Conservation (phyloP, 2,888 invertebrate species). For the Aleiodes alternator region DNA sequence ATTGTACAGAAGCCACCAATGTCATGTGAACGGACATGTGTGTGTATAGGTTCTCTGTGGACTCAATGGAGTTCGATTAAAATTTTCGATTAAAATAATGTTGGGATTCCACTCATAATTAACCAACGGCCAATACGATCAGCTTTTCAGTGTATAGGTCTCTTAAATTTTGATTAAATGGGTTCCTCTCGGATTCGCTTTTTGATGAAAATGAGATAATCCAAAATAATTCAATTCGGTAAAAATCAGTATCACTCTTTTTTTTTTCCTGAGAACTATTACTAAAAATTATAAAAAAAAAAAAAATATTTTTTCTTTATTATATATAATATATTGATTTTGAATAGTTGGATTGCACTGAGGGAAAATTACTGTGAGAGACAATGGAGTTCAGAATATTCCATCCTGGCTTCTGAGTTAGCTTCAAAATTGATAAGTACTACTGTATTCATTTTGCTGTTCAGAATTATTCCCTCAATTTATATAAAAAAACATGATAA, state of each 20-base stretch:
- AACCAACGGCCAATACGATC: constrained; percentile 6
- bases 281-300: too few relatives aligned
- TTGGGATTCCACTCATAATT: constrained; percentile 7
- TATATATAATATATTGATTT: too few relatives aligned
- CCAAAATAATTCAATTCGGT: not conserved
- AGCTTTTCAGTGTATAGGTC: not conserved
- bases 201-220: not conserved
- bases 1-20: constrained; percentile 51
- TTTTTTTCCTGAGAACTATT: not conserved
- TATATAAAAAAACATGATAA: too few relatives aligned
- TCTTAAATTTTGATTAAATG: not conserved
- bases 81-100: constrained; percentile 59
- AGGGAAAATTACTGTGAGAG: too few relatives aligned
- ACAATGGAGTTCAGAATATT: too few relatives aligned
- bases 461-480: too few relatives aligned
- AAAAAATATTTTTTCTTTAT: too few relatives aligned
- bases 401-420: too few relatives aligned
- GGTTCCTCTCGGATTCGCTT: not conserved
- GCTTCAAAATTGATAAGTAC: too few relatives aligned
- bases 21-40: constrained; percentile 34
- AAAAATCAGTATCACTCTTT: not conserved
- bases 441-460: too few relatives aligned
- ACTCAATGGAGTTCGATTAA: constrained; percentile 46
- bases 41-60: not conserved
- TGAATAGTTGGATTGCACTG: too few relatives aligned